Evolutionary conservation across 2,797 vertebrate species (phyloP).

Genomic region (Centroberyx gerrardi): DNA sequence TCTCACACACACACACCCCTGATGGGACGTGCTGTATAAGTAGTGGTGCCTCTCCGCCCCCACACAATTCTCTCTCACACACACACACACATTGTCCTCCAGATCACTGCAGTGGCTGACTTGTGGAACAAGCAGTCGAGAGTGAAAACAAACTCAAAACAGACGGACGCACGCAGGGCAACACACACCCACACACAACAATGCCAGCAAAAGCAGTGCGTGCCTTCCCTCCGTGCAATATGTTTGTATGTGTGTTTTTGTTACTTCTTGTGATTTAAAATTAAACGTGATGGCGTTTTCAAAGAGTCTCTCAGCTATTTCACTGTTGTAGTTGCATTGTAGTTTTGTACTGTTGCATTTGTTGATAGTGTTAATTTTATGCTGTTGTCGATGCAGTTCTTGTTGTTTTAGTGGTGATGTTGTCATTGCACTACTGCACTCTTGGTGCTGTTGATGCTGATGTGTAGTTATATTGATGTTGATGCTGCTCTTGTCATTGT

Average conservation of each 20-base stretch:
- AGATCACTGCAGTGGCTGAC: constrained; percentile 66
- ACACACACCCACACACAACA: constrained; percentile 32
- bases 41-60: constrained; percentile 64
- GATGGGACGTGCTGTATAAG: constrained; percentile 78
- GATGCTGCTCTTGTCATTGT: neutral
- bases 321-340: no score
- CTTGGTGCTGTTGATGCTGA: no score
- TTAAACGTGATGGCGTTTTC: constrained; percentile 11
- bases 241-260: neutral
- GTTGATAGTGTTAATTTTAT: no score
- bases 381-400: no score
- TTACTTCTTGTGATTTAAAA: constrained; percentile 4
- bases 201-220: constrained; percentile 35
- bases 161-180: constrained; percentile 8
- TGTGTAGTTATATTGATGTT: no score
- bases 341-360: no score
- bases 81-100: constrained; percentile 54
- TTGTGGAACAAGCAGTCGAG: constrained; percentile 59
- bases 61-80: constrained; percentile 53
- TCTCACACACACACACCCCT: constrained; percentile 51
- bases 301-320: neutral
- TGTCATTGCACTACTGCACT: no score
- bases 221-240: constrained; percentile 25
- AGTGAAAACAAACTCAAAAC: constrained; percentile 49
- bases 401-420: no score